Conservation (phyloP, 2,888 invertebrate species). For the Noctuana brunneofusca region DNA sequence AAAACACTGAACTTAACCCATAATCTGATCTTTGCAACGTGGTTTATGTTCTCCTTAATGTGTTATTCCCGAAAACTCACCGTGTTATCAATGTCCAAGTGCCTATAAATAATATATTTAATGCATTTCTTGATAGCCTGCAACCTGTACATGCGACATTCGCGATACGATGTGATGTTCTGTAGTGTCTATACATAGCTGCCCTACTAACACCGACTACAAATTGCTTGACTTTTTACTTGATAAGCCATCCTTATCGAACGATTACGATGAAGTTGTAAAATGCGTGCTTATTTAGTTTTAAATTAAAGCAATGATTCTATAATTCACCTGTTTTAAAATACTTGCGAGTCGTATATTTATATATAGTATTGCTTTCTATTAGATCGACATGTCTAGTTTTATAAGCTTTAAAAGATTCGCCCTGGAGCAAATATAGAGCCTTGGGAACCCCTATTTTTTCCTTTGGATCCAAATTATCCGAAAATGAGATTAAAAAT, state of each 20-base stretch:
- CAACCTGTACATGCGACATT: constrained; percentile 52
- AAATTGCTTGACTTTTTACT: constrained; percentile 63
- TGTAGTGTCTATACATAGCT: constrained; percentile 36
- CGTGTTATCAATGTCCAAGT: constrained; percentile 3
- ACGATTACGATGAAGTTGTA: constrained; percentile 15
- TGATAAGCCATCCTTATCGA: constrained; percentile 53
- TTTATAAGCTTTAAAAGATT: neutral
- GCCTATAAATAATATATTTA: constrained; percentile 34
- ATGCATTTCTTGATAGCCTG: constrained; percentile 64
- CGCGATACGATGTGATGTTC: constrained; percentile 31
- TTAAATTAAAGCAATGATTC: neutral
- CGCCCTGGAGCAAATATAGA: no score
- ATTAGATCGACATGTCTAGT: neutral
- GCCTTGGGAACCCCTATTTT: neutral
- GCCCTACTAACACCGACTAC: constrained; percentile 65
- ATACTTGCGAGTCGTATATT: no score
- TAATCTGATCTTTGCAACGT: constrained; percentile 40
- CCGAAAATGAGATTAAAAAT: neutral
- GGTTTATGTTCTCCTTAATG: constrained; percentile 19
- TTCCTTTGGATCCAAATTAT: neutral
- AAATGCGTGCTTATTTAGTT: neutral
- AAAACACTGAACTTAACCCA: neutral
- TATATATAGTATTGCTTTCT: no score
- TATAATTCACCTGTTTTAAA: neutral
- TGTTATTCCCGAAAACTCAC: constrained; percentile 17